phyloP scores from a whole-genome alignment of 2,113 vertebrate genomes.

The Boulengeromyrus knoepffleri region DNA sequence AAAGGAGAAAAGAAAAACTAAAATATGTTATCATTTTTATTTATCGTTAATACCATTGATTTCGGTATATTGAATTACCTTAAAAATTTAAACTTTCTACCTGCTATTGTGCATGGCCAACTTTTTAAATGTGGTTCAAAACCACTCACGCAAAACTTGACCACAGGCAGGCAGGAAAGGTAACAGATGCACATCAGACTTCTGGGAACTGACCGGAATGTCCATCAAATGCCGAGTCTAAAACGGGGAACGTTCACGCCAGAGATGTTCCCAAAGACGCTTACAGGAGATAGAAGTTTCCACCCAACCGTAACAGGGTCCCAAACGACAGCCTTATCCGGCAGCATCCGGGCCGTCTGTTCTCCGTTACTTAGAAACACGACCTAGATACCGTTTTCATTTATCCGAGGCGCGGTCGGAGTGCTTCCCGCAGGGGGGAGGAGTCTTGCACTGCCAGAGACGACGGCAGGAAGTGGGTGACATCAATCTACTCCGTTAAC shows the following conservation, averaged over 20 bases:
- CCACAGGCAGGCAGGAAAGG: neutral
- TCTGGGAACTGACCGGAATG: neutral
- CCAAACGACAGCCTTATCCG: neutral
- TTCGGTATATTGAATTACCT: neutral
- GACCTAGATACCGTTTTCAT: neutral
- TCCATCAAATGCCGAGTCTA: neutral
- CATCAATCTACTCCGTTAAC: neutral
- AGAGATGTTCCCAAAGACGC: neutral
- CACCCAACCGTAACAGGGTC: neutral
- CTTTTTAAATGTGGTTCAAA: neutral
- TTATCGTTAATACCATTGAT: neutral
- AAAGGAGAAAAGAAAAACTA: neutral
- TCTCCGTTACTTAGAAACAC: neutral
- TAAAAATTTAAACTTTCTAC: neutral
- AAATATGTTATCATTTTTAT: neutral
- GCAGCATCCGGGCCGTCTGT: neutral
- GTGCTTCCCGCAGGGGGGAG: neutral
- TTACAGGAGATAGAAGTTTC: neutral
- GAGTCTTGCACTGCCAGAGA: neutral
- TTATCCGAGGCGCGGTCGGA: neutral
- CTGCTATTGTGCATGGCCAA: neutral
- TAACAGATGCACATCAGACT: neutral
- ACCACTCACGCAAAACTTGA: neutral
- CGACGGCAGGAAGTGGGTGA: neutral
- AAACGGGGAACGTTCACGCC: neutral